Conservation (phyloP, 2,888 invertebrate genomes). For the Scrobipalpa atriplicella region DNA sequence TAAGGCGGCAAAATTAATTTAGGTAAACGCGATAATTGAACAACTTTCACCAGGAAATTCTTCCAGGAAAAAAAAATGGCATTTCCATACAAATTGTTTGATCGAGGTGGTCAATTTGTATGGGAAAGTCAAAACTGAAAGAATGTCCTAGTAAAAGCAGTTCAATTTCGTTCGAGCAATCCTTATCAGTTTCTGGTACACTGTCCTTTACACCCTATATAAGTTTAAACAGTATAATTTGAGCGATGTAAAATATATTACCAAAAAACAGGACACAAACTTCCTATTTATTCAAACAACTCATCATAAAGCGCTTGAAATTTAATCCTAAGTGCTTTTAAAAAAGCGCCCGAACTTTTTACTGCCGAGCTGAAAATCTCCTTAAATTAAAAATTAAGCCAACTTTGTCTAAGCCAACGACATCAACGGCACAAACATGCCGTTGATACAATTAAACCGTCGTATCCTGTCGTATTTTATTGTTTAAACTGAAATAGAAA, state of each 20-base stretch:
- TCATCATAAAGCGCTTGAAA: slow-evolving; percentile 35
- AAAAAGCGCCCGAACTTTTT: slow-evolving; percentile 51
- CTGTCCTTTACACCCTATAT: no score
- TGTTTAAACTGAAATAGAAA: slow-evolving; percentile 34
- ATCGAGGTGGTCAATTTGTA: no score
- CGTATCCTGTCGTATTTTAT: slow-evolving; percentile 34
- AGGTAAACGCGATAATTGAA: neutral
- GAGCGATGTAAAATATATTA: neutral
- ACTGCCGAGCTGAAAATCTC: slow-evolving; percentile 50
- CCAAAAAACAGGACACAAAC: slow-evolving; percentile 32
- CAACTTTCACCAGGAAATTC: no score
- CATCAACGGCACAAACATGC: slow-evolving; percentile 5
- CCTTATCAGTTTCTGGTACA: no score
- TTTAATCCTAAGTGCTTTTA: slow-evolving; percentile 45
- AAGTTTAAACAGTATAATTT: no score
- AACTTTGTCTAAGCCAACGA: slow-evolving; percentile 38
- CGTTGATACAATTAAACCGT: slow-evolving; percentile 44
- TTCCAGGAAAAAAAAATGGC: no score
- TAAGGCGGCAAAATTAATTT: neutral
- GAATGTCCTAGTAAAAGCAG: no score
- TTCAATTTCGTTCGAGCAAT: no score
- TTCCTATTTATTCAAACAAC: slow-evolving; percentile 36
- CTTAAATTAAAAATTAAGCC: slow-evolving; percentile 41
- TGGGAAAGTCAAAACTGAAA: no score
- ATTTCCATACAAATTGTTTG: no score